phyloP scores from a whole-genome alignment of 2,113 vertebrate genomes.

The Epinephelus cyanopodus region DNA sequence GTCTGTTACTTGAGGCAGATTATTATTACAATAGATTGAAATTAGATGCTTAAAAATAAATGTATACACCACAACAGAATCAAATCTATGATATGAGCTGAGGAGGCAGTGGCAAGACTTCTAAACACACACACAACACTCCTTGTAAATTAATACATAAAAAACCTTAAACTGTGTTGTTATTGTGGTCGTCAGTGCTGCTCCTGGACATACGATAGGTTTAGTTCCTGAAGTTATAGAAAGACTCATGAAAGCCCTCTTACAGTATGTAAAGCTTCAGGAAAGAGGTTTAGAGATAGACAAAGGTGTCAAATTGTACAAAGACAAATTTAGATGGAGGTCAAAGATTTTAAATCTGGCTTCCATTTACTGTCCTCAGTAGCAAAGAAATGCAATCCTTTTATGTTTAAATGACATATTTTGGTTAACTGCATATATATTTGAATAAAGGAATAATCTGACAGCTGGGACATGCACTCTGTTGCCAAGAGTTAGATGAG shows the following conservation, averaged over 20 bases:
- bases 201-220: neutral
- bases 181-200: conserved; percentile 4
- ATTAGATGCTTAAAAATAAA: conserved; percentile 12
- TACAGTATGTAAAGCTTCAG: conserved; percentile 23
- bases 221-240: conserved; percentile 47
- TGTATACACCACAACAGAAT: conserved; percentile 1
- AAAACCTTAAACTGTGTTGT: neutral
- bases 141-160: neutral
- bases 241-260: conserved; percentile 27
- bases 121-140: neutral
- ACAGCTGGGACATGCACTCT: neutral
- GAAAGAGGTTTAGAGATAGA: conserved; percentile 7
- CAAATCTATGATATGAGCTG: neutral
- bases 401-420: neutral
- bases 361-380: neutral
- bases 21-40: conserved; percentile 19
- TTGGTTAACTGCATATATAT: neutral
- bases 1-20: conserved; percentile 63
- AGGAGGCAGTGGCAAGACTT: conserved; percentile 15
- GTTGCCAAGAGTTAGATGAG: neutral
- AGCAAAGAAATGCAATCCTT: neutral
- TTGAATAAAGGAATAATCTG: neutral
- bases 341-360: neutral
- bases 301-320: neutral
- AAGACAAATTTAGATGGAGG: neutral